phyloP scores from a whole-genome alignment of 2,888 invertebrate genomes.

The Macaria liturata region DNA sequence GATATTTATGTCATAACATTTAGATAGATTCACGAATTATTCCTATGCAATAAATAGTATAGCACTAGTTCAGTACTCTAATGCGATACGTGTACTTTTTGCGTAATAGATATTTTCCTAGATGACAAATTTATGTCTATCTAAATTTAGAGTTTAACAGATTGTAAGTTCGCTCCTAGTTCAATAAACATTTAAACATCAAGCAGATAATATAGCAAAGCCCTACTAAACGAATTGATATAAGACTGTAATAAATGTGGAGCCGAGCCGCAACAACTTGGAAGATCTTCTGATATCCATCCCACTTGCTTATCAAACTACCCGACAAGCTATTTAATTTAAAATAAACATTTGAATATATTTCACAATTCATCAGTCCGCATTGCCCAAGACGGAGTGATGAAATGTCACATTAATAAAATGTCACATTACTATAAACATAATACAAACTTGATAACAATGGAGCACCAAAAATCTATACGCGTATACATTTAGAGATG shows the following conservation, averaged over 20 bases:
- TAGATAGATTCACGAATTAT: too few species aligned
- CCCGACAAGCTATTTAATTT: constrained; percentile 3
- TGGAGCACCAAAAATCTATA: constrained; percentile 37
- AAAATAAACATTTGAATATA: constrained; percentile 21
- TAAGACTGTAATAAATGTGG: constrained; percentile 41
- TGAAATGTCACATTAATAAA: constrained; percentile 51
- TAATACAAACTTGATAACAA: constrained; percentile 26
- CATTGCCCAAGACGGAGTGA: constrained; percentile 80
- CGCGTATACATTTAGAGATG: constrained; percentile 54
- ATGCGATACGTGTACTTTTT: too few species aligned
- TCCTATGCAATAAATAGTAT: too few species aligned
- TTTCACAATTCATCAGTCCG: constrained; percentile 74
- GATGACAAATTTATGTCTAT: too few species aligned
- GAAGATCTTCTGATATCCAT: constrained; percentile 42
- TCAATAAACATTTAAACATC: too few species aligned
- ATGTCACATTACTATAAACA: constrained; percentile 22
- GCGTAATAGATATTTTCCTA: too few species aligned
- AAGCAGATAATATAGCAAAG: too few species aligned
- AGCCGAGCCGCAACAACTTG: constrained; percentile 38
- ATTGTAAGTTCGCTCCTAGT: too few species aligned
- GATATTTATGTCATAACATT: too few species aligned
- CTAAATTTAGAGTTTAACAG: too few species aligned
- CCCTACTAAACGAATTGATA: too few species aligned
- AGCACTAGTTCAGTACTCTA: too few species aligned
- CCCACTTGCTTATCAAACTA: not conserved